Evolutionary conservation across 30 jellyfish, hydroid and myxozoan species (phyloP).

Genomic region (Haliclystus octoradiatus): DNA sequence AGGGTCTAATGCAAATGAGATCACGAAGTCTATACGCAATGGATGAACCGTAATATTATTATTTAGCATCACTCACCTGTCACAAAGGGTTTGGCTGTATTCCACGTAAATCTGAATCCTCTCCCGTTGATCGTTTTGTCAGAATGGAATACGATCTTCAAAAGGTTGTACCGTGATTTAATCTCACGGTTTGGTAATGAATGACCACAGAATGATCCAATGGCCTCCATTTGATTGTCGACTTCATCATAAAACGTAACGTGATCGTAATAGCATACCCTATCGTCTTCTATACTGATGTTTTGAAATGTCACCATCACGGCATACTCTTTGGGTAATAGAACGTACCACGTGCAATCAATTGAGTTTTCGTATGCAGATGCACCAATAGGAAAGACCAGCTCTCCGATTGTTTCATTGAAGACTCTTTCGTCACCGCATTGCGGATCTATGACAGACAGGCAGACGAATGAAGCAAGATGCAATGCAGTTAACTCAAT

Average conservation of each 20-base stretch:
- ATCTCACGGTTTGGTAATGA: not conserved
- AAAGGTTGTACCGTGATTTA: constrained; percentile 5
- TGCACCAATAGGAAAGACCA: constrained; percentile 36
- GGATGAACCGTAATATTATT: not conserved
- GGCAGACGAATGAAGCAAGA: not conserved
- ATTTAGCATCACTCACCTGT: constrained; percentile 43
- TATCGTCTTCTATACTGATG: constrained; percentile 64
- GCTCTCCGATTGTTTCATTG: constrained; percentile 24
- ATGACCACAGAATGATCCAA: constrained; percentile 2
- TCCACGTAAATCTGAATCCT: constrained; percentile 78
- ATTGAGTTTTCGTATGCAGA: constrained; percentile 47
- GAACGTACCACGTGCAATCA: constrained; percentile 68
- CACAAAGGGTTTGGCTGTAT: constrained; percentile 26
- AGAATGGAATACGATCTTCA: constrained; percentile 51
- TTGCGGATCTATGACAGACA: constrained; percentile 2
- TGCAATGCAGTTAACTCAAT: not conserved
- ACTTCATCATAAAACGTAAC: constrained; percentile 64
- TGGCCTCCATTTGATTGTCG: constrained; percentile 19
- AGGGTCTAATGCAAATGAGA: constrained; percentile 51
- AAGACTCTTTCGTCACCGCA: constrained; percentile 48
- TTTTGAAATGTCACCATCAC: constrained; percentile 31
- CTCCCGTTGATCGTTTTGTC: constrained; percentile 32
- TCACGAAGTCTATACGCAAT: no score
- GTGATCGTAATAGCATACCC: constrained; percentile 47
- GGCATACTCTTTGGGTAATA: constrained; percentile 60